Base-by-base conservation (phyloP, 2,113 vertebrate genomes). In the Myiozetetes cayanensis region DNA sequence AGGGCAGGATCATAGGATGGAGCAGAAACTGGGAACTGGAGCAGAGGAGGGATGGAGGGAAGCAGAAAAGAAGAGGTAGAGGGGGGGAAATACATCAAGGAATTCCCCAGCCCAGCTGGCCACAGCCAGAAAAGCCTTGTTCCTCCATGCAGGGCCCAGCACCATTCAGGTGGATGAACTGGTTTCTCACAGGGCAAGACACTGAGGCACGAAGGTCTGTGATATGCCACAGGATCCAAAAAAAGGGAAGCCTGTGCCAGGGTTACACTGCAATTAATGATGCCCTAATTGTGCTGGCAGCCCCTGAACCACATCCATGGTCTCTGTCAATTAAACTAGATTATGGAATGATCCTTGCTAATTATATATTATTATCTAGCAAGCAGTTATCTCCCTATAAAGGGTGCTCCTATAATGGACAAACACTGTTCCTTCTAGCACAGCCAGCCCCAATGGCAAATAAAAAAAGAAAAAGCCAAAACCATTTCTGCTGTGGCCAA, bases 311-410 rank as follows among this genome's bases (percentile, higher is more conserved):
- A 37, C 82, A 70, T 10, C 53, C 56, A 83, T 0, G 3, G 47
- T 91, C 59, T 83, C 71, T 88, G 72, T 88, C 94, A 88, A 80
- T 93, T 93, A 90, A 87, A 63, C 39, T 46, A 91, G 93, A 96
- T 89, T 94, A 95, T 47, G 79, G 85, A 81, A 88, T 90, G 93
- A 90, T 91, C 87, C 59, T 88, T 80, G 79, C 90, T 95, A 96
- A 95, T 96, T 93, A 85, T 25, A 74, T 55, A 84, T 90, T 62
- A 87, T 95, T 91, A 93, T 66, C 52, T 25, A 80, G 55, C 55
- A 67, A 67, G 62, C 72, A 93, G 82, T 80, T 80, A 73, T 86
- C 50, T 70, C 4, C 4, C 59, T 83, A 31, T 50, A 55, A 80
- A 87, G 74, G 79, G 30, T 94, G 78, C 43, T 85, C 46, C 89